Conservation (phyloP, 2,888 invertebrate genomes). For the Oscheius onirici region DNA sequence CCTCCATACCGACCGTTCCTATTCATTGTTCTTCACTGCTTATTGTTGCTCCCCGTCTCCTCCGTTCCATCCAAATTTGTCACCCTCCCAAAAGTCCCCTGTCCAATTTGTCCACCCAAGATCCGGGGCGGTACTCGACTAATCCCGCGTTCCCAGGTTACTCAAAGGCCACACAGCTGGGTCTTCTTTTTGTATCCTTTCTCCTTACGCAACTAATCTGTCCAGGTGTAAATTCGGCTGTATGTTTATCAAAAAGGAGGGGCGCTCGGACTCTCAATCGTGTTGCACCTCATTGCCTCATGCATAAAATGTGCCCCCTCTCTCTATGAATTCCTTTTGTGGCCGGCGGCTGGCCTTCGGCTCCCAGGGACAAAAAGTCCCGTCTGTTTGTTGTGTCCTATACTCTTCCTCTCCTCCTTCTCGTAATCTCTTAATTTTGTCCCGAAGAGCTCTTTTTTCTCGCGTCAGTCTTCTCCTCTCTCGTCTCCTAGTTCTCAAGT, state of each 20-base stretch:
- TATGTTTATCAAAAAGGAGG: background rate
- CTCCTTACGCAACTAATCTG: background rate
- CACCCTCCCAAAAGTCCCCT: no score
- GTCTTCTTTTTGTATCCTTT: background rate
- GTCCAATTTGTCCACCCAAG: no score
- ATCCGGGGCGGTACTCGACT: background rate
- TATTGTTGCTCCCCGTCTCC: no score
- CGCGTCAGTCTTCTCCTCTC: background rate
- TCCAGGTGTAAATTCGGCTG: background rate
- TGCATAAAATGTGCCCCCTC: conserved; percentile 26
- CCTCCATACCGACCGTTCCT: no score
- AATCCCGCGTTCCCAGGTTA: conserved; percentile 12
- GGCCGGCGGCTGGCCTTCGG: background rate
- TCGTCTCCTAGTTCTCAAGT: background rate
- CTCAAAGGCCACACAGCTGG: background rate
- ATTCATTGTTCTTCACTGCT: no score
- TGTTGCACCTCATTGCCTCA: conserved; percentile 30
- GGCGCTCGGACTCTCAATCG: background rate
- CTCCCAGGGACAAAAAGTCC: background rate
- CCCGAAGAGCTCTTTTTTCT: background rate
- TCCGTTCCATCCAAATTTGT: no score
- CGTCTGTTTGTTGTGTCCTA: conserved; percentile 15
- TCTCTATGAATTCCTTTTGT: conserved; percentile 28
- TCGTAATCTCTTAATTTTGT: background rate
- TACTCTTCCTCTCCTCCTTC: background rate